Evolutionary conservation across 2,797 vertebrate species (phyloP).

Genomic region (Cacajao melanocephalus): DNA sequence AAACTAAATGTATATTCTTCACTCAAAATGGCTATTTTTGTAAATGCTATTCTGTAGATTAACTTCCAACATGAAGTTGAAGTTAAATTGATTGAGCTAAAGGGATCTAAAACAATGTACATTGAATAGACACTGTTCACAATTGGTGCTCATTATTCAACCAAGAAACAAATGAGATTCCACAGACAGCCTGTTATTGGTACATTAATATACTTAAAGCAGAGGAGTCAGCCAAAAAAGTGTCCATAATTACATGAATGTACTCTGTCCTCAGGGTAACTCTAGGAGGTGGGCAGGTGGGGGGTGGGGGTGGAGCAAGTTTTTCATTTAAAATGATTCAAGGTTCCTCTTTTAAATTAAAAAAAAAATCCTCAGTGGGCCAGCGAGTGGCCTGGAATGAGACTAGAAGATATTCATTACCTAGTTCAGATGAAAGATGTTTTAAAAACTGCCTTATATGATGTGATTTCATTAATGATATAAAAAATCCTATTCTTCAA

Average conservation of each 20-base stretch:
- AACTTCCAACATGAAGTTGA: constrained; percentile 46
- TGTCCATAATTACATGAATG: constrained; percentile 65
- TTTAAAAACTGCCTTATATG: constrained; percentile 31
- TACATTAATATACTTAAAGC: not conserved
- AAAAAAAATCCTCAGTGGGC: constrained; percentile 5
- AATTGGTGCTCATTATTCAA: not conserved
- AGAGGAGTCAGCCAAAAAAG: not conserved
- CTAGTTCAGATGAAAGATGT: constrained; percentile 35
- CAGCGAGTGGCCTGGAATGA: not conserved
- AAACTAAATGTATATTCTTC: not conserved
- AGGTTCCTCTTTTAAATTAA: constrained; percentile 70
- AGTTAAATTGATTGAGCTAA: not conserved
- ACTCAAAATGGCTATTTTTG: constrained; percentile 9
- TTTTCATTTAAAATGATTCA: constrained; percentile 72
- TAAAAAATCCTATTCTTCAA: constrained; percentile 29
- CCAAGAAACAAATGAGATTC: constrained; percentile 21
- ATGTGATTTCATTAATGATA: constrained; percentile 44
- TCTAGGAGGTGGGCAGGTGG: not conserved
- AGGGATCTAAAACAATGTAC: not conserved
- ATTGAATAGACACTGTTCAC: not conserved
- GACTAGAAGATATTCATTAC: constrained; percentile 41
- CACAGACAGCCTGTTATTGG: constrained; percentile 19
- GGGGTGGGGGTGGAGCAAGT: not conserved
- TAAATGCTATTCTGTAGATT: not conserved
- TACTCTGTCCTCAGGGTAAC: not conserved